Conservation (phyloP, 2,797 vertebrate species). For the Mionectes olivaceus region DNA sequence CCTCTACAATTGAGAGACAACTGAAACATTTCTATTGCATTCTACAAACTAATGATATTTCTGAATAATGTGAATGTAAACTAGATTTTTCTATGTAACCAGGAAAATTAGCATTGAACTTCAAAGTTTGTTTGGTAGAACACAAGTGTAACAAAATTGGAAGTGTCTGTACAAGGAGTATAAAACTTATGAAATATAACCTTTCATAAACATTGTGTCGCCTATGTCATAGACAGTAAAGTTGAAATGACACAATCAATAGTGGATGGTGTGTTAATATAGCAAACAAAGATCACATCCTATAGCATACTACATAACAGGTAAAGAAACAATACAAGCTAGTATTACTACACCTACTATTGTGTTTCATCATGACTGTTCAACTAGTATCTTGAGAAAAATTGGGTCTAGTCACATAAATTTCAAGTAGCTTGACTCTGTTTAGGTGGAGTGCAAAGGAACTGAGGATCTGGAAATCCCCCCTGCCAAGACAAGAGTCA, state of each 20-base stretch:
- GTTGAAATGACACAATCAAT: background rate
- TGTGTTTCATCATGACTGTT: background rate
- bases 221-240: background rate
- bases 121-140: background rate
- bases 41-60: background rate
- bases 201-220: background rate
- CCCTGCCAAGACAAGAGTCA: conserved; percentile 2
- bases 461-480: background rate
- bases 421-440: conserved; percentile 12
- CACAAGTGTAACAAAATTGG: background rate
- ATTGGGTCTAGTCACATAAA: background rate
- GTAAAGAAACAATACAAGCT: background rate
- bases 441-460: background rate
- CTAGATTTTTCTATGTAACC: conserved; percentile 9
- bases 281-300: background rate
- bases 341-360: background rate
- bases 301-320: background rate
- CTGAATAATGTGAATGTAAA: conserved; percentile 43
- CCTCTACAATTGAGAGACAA: background rate
- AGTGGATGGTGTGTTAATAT: background rate
- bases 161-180: background rate
- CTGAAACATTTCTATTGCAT: background rate
- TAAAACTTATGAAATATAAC: background rate
- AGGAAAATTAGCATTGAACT: background rate
- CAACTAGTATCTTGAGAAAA: background rate